Evolutionary conservation across 2,113 vertebrate genomes (phyloP), one percentile per base, ranked within the genome.

Genomic region (Prietella phreatophila): DNA sequence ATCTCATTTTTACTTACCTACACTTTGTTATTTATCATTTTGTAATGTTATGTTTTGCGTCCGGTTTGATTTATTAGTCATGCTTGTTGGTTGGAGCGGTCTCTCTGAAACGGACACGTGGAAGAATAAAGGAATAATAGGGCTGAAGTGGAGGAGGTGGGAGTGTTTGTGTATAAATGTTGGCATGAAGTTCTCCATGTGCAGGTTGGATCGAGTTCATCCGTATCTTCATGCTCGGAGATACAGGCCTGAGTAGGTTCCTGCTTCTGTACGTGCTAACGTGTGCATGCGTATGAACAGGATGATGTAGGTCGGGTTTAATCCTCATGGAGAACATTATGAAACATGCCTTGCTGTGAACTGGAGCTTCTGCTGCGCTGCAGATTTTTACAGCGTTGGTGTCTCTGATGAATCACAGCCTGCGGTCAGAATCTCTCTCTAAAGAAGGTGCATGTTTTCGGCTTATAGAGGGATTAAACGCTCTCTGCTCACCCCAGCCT

Each of bases 381-480:
- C 3, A 11, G 14, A 6, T 14, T 27, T 25, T 76, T 42, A 36
- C 71, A 75, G 71, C 55, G 22, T 65, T 19, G 58, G 82, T 17
- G 58, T 83, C 11, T 47, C 81, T 61, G 60, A 36, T 58, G 55
- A 83, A 65, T 65, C 39, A 6, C 39, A 42, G 82, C 39, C 60
- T 65, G 82, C 9, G 30, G 30, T 82, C 53, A 47, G 60, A 82
- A 65, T 15, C 82, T 27, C 25, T 27, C 39, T 42, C 6, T 47
- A 60, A 76, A 83, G 69, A 65, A 86, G 56, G 65, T 86, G 56
- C 60, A 65, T 55, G 60, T 65, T 47, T 81, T 76, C 39, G 3
- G 42, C 33, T 90, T 90, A 69, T 79, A 27, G 82, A 53, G 58
- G 67, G 86, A 82, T 85, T 82, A 87, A 85, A 75, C 55, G 79